Conservation (phyloP, 2,797 vertebrate species). For the Rhincodon typus region DNA sequence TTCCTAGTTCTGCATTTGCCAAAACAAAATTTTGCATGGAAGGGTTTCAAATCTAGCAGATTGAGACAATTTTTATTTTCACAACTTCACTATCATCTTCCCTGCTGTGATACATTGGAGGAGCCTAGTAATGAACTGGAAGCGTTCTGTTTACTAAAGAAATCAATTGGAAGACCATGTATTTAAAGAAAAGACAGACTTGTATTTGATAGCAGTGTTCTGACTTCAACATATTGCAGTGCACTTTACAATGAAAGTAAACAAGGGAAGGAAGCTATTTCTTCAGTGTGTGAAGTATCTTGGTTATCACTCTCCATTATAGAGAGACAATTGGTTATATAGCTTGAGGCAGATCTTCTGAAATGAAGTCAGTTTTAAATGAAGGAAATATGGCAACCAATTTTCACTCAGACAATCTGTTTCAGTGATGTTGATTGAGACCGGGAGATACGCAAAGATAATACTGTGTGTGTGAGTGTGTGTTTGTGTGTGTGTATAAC, state of each 20-base stretch:
- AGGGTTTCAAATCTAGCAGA: neutral
- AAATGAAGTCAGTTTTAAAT: neutral
- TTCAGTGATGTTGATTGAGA: neutral
- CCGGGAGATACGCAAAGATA: neutral
- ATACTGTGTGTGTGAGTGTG: neutral
- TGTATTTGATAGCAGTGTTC: neutral
- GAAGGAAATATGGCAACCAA: neutral
- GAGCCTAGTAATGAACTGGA: neutral
- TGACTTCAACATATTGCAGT: neutral
- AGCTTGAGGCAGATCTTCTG: neutral
- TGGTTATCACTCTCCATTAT: neutral
- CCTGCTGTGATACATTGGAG: neutral
- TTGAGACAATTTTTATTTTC: neutral
- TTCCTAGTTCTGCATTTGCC: neutral
- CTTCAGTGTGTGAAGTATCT: no score
- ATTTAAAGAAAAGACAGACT: neutral
- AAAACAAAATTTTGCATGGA: neutral
- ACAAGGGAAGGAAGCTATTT: neutral
- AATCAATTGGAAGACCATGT: neutral
- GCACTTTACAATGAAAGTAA: neutral
- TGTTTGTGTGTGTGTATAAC: neutral
- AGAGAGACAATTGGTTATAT: neutral
- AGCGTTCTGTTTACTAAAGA: neutral
- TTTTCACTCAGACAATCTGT: neutral
- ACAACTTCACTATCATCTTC: neutral